Base-by-base conservation (phyloP, 2,888 invertebrate genomes). In the Brachyopa scutellaris region DNA sequence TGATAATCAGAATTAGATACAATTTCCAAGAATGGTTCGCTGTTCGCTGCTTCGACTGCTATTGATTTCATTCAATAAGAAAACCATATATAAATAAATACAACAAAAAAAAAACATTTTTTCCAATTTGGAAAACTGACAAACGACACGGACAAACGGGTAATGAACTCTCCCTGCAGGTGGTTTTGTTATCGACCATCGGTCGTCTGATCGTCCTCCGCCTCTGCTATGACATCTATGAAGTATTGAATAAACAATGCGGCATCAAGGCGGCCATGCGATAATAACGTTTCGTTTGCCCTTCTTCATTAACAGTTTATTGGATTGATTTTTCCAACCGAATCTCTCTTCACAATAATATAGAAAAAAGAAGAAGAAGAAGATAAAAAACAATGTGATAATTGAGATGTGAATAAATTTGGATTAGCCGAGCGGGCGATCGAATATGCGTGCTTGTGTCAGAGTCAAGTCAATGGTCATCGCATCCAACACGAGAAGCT, bases 1-100 rank as follows among this genome's bases (percentile, higher is more conserved):
- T 79, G 73, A 79, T 79, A 73, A 79, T 73, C 66, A 59, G 59
- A 79, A 73, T 79, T 73, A 79, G 73, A 79, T 66, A 79, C 66
- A 79, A 73, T 79, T 79, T 79, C 72, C 78, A 61, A 73, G 78
- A 79, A 79, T 73, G 62, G 6, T 5, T 29, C 5, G 53, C 1
- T 26, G 19, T n/a, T 49, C 40, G 51, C 15, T 38, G 51, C 15
- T 26, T 61, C 11, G 33, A 8, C 23, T 21, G 6, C 8, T 64
- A 79, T 79, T 36, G 66, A 73, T 79, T 79, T 79, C 78, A 78
- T 72, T 66, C 51, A 79, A 79, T 29, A 74, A 73, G 64, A 57
- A 51, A 66, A 61, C 49, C 49, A 70, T 11, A 47, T 53, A 64
- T 64, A 31, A 66, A 53, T 26, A 49, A 47, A 23, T 26, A 49